Conservation (phyloP, 2,113 vertebrate genomes). For the Passer montanus region DNA sequence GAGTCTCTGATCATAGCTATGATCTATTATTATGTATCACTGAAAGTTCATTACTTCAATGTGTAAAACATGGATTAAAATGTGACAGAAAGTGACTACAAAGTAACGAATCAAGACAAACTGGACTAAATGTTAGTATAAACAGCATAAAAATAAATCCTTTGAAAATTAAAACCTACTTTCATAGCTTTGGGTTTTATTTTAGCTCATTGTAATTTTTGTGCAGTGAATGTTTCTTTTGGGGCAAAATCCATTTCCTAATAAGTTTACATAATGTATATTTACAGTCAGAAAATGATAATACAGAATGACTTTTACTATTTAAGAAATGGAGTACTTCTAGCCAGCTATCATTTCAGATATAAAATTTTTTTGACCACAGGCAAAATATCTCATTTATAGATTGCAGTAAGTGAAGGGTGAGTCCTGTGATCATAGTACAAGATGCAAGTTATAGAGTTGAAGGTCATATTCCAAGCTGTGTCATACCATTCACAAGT, state of each 20-base stretch:
- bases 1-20: not conserved
- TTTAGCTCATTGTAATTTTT: not conserved
- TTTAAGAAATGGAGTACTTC: not conserved
- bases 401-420: not conserved
- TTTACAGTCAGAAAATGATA: not conserved
- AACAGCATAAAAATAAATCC: slow-evolving; percentile 11
- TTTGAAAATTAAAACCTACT: not conserved
- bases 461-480: not conserved
- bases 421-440: not conserved
- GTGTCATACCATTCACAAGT: not conserved
- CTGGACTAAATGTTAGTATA: not conserved
- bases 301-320: not conserved
- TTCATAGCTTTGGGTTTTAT: slow-evolving; percentile 24
- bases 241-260: slow-evolving; percentile 4
- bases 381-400: not conserved
- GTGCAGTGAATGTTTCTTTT: not conserved
- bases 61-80: slow-evolving; percentile 17
- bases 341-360: not conserved
- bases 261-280: slow-evolving; percentile 5
- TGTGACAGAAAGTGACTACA: not conserved
- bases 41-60: slow-evolving; percentile 32
- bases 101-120: slow-evolving; percentile 5
- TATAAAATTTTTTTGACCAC: not conserved
- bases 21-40: not conserved
- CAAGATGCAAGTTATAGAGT: not conserved